Conservation (phyloP, 2,888 invertebrate genomes). For the Caenorhabditis afra region DNA sequence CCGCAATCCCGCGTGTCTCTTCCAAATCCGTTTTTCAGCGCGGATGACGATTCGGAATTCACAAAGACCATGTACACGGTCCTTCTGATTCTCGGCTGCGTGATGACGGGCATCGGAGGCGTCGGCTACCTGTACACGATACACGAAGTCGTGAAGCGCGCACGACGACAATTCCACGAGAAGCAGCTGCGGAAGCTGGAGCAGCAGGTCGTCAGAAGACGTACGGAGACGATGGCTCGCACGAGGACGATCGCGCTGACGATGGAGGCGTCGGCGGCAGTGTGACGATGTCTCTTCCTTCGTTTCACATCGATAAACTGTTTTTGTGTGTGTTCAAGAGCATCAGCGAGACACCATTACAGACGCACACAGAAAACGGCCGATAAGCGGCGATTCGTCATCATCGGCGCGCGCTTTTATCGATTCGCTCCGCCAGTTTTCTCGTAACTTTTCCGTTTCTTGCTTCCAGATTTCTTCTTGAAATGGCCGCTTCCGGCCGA, state of each 20-base stretch:
- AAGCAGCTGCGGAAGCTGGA: conserved; percentile 64
- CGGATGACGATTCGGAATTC: conserved; percentile 61
- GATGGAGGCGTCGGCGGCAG: conserved; percentile 26
- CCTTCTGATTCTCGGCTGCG: conserved; percentile 50
- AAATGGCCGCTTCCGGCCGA: conserved; percentile 15
- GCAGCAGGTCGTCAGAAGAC: conserved; percentile 55
- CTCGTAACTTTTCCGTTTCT: background rate
- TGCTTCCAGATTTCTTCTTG: background rate
- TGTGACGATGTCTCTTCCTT: background rate
- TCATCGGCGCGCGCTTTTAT: conserved; percentile 37
- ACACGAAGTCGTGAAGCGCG: conserved; percentile 60
- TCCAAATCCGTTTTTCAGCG: conserved; percentile 32
- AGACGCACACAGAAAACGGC: conserved; percentile 24
- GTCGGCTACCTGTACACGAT: conserved; percentile 63
- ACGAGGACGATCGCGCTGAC: conserved; percentile 38
- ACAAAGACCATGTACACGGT: conserved; percentile 47
- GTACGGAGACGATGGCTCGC: conserved; percentile 39
- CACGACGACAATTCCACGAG: conserved; percentile 54
- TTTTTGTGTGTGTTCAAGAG: conserved; percentile 48
- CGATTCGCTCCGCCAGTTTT: conserved; percentile 12
- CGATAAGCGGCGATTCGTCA: conserved; percentile 53
- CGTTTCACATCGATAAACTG: conserved; percentile 7
- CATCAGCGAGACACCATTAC: no score
- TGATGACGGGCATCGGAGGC: conserved; percentile 59
- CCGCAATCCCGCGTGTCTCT: background rate